Evolutionary conservation across 2,888 invertebrate species (phyloP).

Genomic region (Megalurothrips usitatus): DNA sequence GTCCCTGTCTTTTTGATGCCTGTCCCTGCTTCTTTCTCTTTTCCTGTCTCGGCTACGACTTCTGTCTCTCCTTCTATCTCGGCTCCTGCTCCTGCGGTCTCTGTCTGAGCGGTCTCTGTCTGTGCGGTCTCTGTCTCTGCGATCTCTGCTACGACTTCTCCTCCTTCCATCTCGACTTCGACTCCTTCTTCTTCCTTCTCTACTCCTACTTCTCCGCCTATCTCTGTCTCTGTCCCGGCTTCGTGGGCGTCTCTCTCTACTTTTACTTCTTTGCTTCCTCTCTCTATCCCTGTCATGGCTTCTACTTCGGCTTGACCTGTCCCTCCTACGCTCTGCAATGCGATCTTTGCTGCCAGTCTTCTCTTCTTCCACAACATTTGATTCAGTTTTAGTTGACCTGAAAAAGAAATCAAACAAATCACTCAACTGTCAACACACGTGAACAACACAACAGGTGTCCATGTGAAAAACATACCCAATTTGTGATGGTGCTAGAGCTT

Average conservation of each 20-base stretch:
- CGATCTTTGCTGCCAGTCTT: slow-evolving; percentile 32
- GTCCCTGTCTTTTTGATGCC: slow-evolving; percentile 24
- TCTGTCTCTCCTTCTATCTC: slow-evolving; percentile 37
- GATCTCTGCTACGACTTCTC: slow-evolving; percentile 38
- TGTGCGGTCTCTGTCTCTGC: slow-evolving; percentile 39
- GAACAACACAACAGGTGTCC: neutral
- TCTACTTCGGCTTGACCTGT: slow-evolving; percentile 40
- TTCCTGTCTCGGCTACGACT: slow-evolving; percentile 40
- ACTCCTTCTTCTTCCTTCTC: slow-evolving; percentile 35
- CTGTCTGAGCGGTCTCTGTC: slow-evolving; percentile 38
- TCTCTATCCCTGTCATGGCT: slow-evolving; percentile 38
- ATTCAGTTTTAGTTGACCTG: neutral
- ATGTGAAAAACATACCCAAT: slow-evolving; percentile 12
- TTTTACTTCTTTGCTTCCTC: slow-evolving; percentile 36
- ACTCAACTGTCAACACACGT: too few relatives aligned
- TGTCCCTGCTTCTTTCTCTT: slow-evolving; percentile 32
- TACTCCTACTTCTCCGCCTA: slow-evolving; percentile 37
- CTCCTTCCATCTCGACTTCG: slow-evolving; percentile 39
- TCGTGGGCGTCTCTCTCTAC: slow-evolving; percentile 31
- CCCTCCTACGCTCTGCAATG: slow-evolving; percentile 27
- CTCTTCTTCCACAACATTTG: slow-evolving; percentile 18
- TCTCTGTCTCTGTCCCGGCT: slow-evolving; percentile 32
- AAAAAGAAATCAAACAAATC: neutral
- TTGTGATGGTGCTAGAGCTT: slow-evolving; percentile 72
- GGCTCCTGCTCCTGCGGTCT: slow-evolving; percentile 37